Percentiles rank a stretch among this genome's conserved stretches.
Conservation (phyloP, 2,888 invertebrate species). For the Agriotes lineatus region DNA sequence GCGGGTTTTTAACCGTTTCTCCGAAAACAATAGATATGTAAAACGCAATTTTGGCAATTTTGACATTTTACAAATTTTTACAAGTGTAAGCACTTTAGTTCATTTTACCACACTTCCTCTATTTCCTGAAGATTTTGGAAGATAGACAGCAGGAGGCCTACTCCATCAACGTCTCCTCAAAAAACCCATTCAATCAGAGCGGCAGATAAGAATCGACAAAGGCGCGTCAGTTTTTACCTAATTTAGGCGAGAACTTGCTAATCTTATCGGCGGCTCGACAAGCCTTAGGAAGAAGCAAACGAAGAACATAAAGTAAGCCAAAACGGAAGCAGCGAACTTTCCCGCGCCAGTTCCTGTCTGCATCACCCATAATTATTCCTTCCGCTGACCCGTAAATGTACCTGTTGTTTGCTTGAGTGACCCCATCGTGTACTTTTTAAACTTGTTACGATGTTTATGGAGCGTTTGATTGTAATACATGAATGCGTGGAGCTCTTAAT, state of each 20-base stretch:
- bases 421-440: constrained; percentile 14
- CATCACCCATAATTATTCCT: constrained; percentile 34
- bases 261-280: background rate
- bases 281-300: background rate
- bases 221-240: background rate
- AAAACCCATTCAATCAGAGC: background rate
- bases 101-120: too few species aligned
- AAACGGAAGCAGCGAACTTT: constrained; percentile 39
- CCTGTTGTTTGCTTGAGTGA: constrained; percentile 40
- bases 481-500: constrained; percentile 1
- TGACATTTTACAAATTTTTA: too few species aligned
- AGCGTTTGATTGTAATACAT: constrained; percentile 24
- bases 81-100: too few species aligned
- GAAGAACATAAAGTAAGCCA: constrained; percentile 5
- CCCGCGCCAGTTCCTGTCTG: constrained; percentile 45
- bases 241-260: background rate
- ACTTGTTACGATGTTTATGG: constrained; percentile 16
- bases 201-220: background rate
- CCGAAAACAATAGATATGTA: too few species aligned
- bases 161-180: too few species aligned
- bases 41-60: too few species aligned
- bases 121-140: too few species aligned
- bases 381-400: constrained; percentile 44
- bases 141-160: too few species aligned
- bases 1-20: too few species aligned